Evolutionary conservation across 1,140 invertebrate species (phyloP), one percentile per base, ranked within the genome.

Genomic region (Leptinotarsa defecta): DNA sequence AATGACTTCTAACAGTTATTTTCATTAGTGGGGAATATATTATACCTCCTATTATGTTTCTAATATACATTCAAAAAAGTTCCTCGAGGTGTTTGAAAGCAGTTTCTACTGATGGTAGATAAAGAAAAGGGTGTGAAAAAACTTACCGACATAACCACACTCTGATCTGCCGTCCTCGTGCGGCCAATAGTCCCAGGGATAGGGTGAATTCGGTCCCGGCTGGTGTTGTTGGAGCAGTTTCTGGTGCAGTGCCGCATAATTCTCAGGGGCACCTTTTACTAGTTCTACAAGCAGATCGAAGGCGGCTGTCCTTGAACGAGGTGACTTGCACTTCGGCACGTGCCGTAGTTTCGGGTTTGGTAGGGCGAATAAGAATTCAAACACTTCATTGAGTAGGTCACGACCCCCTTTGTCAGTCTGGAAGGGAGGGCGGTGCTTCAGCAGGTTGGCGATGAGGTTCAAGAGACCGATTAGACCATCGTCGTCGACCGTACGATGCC

Each of bases 111-210:
- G 27, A 34, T 34, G 27, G n/a, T n/a, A n/a, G n/a, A 11, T 43
- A 43, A 43, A 8, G 34, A 34, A 34, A 11, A 43, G 3, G 8
- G 34, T 43, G 11, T 43, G 34, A 11, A 11, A 43, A 11, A 43
- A 4, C 34, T 68, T 68, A 0, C 97, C 97, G 1, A 97, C 96
- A 86, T 96, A 98, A 5, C 96, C 96, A 86, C 95, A 97, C 81
- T 96, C 95, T 1, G 96, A 94, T 3, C 96, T 87, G 0, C 95
- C 95, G 85, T 98, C 96, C 82, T 98, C 96, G 76, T 96, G 94
- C 1, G 96, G 96, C 96, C 96, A 98, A 86, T 98, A 97, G 85
- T 98, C 96, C 96, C 96, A 98, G 0, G 95, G 94, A 87, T 98
- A 96, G 0, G 94, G 91, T 3, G 92, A 91, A 82, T 94, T 92